Evolutionary conservation across 2,113 vertebrate genomes (phyloP), one percentile per base, ranked within the genome.

Genomic region (Sclerurus mexicanus): DNA sequence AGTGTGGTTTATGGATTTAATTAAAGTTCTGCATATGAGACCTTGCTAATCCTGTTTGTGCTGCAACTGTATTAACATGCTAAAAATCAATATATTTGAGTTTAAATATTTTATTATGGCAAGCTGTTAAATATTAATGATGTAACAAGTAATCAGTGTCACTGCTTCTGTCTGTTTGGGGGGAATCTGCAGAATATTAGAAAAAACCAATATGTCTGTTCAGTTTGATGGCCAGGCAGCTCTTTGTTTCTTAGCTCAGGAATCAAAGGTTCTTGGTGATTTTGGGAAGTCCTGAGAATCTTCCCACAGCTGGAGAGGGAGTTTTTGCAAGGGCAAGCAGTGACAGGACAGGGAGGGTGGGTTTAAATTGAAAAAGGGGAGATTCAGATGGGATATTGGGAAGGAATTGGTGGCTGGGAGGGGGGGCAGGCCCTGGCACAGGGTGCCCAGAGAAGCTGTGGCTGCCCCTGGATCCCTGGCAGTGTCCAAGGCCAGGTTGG

Each of bases 1-100:
- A 93, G 68, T 22, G 31, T 98, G 97, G 94, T 98, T 98, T 98
- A 98, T 98, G 98, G 97, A 95, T 98, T 98, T 98, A 98, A 98
- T 98, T 98, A 98, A 98, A 97, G 95, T 40, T 35, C 91, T 50
- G 87, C 95, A 83, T 94, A 93, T 90, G 94, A 98, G 95, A 95
- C 93, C 93, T 94, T 68, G 95, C 95, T 97, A 97, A 97, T 97
- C 96, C 95, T 92, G 93, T 95, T 96, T 94, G 93, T 91, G 90
- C 85, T 87, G 96, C 95, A 92, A 96, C 87, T 85, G 90, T 96
- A 97, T 97, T 96, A 97, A 97, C 97, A 93, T 23, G 35, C 90
- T 96, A 89, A 97, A 88, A 95, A 96, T 98, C 98, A 97, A 98
- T 98, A 97, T 97, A 97, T 95, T 95, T 96, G 97, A 96, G 92